A percentile compares a stretch with the other conserved stretches of the same genome.
Conservation (phyloP, 2,113 vertebrate genomes). For the Ellobius talpinus region DNA sequence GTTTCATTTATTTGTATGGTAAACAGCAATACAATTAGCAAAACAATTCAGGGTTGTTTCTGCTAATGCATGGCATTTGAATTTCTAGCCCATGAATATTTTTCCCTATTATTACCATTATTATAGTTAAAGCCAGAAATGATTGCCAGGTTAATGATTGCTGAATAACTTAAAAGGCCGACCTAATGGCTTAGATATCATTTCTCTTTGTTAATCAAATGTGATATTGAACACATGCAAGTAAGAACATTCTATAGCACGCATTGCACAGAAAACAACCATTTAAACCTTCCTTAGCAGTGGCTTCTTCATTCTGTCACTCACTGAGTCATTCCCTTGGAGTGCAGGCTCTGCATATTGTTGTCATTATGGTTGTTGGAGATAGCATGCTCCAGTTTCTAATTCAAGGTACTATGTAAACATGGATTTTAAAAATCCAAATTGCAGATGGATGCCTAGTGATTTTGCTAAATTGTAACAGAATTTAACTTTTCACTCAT, state of each 20-base stretch:
- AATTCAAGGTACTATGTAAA: constrained; percentile 44
- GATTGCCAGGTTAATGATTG: constrained; percentile 54
- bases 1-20: constrained; percentile 60
- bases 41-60: constrained; percentile 50
- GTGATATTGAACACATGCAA: constrained; percentile 23
- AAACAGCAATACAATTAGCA: constrained; percentile 53
- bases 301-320: background rate
- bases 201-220: constrained; percentile 51
- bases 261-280: constrained; percentile 38
- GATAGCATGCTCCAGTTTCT: constrained; percentile 50
- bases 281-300: background rate
- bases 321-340: background rate
- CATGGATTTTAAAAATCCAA: constrained; percentile 21
- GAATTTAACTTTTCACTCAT: constrained; percentile 27
- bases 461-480: constrained; percentile 39
- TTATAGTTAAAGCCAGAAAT: constrained; percentile 62
- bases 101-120: constrained; percentile 49
- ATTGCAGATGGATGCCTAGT: constrained; percentile 38
- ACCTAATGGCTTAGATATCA: constrained; percentile 36
- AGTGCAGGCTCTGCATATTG: background rate
- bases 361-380: background rate
- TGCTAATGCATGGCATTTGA: constrained; percentile 34
- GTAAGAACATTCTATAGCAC: background rate
- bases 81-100: constrained; percentile 48
- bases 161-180: constrained; percentile 58